Evolutionary conservation across 2,113 vertebrate genomes (phyloP), one percentile per base, ranked within the genome.

Genomic region (Mus pahari): DNA sequence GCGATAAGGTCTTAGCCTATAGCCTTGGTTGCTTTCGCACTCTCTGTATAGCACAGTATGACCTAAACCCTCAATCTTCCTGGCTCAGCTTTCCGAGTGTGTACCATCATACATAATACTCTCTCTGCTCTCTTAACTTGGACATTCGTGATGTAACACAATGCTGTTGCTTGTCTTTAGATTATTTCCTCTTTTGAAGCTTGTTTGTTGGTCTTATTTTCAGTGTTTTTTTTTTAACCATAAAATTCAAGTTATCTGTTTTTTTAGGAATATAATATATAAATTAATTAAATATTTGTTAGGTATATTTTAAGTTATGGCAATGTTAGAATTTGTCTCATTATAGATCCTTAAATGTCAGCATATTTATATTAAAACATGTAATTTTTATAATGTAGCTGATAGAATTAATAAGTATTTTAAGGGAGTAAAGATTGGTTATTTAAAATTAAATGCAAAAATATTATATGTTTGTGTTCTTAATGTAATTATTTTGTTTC

Each of bases 381-480:
- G n/a, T 26, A 31, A 78, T 55, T 26, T 74, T 87, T 12, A 77
- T 60, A 53, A 16, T 89, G 19, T 92, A 33, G 9, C 28, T 42
- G 55, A 13, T 28, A 77, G 42, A 48, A 5, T 33, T 70, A 90
- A 62, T 68, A 70, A 53, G 70, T 77, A 87, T 87, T 90, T 95
- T 75, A 93, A 17, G 13, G 45, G 33, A 10, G 31, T 55, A 86
- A 86, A 22, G 12, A 62, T 53, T 39, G 24, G 58, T 70, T 68
- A 82, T 75, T 94, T 50, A 66, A 86, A 94, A 70, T 70, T 24
- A 95, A 90, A 82, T 82, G 22, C 64, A 82, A 92, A 75, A 58
- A 31, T 4, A 79, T 74, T 71, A n/a, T 73, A 42, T 68, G 81
- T 86, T 13, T 12, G 81, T 62, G 19, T 55, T 68, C 39, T 90